Conservation (phyloP, 2,888 invertebrate species). For the Rhingia campestris region DNA sequence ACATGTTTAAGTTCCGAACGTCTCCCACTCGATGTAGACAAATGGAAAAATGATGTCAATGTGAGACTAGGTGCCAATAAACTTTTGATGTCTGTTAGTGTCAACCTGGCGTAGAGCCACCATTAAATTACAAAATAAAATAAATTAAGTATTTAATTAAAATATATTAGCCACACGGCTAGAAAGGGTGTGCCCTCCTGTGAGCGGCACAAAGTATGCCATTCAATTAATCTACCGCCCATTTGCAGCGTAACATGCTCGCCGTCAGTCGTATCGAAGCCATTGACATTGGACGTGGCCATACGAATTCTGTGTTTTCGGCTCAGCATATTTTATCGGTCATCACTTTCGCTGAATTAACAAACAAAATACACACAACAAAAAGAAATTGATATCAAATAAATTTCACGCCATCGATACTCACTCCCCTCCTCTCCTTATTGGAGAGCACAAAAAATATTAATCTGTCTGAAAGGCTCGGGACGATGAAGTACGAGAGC, state of each 20-base stretch:
- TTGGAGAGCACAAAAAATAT: background rate
- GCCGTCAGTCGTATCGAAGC: background rate
- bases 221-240: constrained; percentile 26
- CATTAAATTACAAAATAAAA: background rate
- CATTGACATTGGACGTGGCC: constrained; percentile 35
- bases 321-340: constrained; percentile 1
- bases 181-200: constrained; percentile 34
- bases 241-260: constrained; percentile 23
- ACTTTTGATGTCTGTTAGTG: constrained; percentile 55
- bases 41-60: constrained; percentile 68
- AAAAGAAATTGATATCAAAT: constrained; percentile 25
- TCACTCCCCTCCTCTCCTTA: background rate
- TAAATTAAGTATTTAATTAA: constrained; percentile 59
- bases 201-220: background rate
- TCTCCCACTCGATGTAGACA: constrained; percentile 16
- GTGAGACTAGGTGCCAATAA: constrained; percentile 67
- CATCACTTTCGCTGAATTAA: constrained; percentile 33
- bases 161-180: constrained; percentile 12
- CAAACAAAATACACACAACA: constrained; percentile 1
- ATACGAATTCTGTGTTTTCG: constrained; percentile 4
- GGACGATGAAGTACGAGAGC: background rate
- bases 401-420: constrained; percentile 24
- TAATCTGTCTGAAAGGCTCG: constrained; percentile 33
- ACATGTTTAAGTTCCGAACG: constrained; percentile 23
- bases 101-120: constrained; percentile 9